phyloP scores from a whole-genome alignment of 2,113 vertebrate species.

The Taxidea taxus region DNA sequence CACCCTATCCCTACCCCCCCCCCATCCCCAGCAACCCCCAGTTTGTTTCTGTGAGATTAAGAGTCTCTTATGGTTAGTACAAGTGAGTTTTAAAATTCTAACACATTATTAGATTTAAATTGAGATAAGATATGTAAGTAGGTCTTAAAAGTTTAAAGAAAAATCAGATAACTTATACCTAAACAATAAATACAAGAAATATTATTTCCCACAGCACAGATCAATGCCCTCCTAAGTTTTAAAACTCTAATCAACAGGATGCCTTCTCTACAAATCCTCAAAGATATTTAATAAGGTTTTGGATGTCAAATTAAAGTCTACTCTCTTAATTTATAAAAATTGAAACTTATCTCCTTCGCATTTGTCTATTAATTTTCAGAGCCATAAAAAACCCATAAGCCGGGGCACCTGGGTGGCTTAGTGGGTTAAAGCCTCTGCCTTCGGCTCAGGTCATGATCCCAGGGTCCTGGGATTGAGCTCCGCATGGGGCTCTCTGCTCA shows the following conservation, averaged over 20 bases:
- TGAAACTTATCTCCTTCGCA: not conserved
- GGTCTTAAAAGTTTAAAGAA: not conserved
- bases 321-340: constrained; percentile 14
- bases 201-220: not conserved
- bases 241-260: not conserved
- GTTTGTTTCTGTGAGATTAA: too few relatives aligned
- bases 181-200: not conserved
- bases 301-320: not conserved
- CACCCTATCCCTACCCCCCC: too few relatives aligned
- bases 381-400: not conserved
- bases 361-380: not conserved
- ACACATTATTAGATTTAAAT: constrained; percentile 1
- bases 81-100: constrained; percentile 4
- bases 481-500: too few relatives aligned
- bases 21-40: too few relatives aligned
- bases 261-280: not conserved
- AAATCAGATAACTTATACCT: not conserved
- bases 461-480: too few relatives aligned
- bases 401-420: too few relatives aligned
- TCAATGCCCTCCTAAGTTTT: not conserved
- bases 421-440: too few relatives aligned
- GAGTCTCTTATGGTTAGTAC: not conserved
- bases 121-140: not conserved
- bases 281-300: not conserved
- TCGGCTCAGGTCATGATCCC: too few relatives aligned